phyloP scores from a whole-genome alignment of 2,113 vertebrate species.

The Bothrops jararaca region DNA sequence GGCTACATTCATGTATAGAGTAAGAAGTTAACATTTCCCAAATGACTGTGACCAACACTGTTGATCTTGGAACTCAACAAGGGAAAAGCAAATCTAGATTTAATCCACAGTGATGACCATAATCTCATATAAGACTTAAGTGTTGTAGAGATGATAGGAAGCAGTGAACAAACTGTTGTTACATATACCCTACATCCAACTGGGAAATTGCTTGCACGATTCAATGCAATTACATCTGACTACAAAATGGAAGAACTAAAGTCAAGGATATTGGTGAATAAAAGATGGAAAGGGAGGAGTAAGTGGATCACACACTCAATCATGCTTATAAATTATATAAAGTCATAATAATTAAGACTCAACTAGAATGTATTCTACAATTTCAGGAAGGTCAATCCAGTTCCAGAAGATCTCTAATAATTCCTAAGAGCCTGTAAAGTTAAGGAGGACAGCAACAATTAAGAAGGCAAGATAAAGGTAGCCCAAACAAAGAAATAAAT shows the following conservation, averaged over 20 bases:
- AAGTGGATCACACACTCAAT: not conserved
- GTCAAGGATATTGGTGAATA: not conserved
- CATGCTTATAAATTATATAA: not conserved
- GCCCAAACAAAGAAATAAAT: not conserved
- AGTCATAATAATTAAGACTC: not conserved
- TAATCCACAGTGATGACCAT: not conserved
- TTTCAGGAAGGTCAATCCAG: not conserved
- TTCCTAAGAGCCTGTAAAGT: not conserved
- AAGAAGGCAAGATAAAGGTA: not conserved
- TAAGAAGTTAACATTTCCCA: not conserved
- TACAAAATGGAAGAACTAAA: not conserved
- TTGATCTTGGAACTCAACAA: not conserved
- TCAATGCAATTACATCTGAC: not conserved
- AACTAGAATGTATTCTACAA: not conserved
- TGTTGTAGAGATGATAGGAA: not conserved
- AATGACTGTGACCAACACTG: not conserved
- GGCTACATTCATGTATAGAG: not conserved
- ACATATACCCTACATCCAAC: not conserved
- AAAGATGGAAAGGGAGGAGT: not conserved
- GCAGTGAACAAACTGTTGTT: not conserved
- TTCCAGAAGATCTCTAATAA: not conserved
- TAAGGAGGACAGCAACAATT: not conserved
- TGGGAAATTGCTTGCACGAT: not conserved
- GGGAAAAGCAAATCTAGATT: not conserved
- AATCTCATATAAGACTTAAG: not conserved